phyloP scores from a whole-genome alignment of 37 sponge, comb jelly and placozoan species.

The Mnemiopsis leidyi region DNA sequence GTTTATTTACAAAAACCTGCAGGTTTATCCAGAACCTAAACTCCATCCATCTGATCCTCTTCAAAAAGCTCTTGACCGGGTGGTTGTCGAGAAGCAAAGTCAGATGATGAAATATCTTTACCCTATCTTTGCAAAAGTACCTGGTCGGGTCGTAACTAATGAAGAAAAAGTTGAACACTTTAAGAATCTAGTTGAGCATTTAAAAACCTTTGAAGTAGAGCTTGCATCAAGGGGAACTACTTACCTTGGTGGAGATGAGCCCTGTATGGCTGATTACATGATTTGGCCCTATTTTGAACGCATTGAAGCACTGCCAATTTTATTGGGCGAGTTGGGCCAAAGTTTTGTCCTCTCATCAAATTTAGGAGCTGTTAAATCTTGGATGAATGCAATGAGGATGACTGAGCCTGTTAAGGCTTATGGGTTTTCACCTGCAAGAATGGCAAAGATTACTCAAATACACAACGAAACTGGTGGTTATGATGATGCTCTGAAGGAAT shows the following conservation, averaged over 20 bases:
- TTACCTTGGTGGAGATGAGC: conserved; percentile 3
- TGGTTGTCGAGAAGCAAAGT: neutral
- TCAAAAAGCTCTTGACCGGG: conserved; percentile 29
- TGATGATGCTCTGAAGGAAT: neutral
- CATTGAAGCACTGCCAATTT: neutral
- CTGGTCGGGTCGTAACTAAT: conserved; percentile 10
- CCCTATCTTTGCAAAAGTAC: conserved; percentile 46
- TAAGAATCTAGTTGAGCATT: neutral
- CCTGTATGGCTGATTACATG: conserved; percentile 63
- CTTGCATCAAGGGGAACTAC: neutral
- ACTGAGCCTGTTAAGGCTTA: conserved; percentile 47
- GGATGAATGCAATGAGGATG: conserved; percentile 17
- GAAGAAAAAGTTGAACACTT: conserved; percentile 11
- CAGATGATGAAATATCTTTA: conserved; percentile 23
- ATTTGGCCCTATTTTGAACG: conserved; percentile 55
- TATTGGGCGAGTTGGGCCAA: neutral
- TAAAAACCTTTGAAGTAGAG: neutral
- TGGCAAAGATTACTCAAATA: conserved; percentile 17
- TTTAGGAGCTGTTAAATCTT: neutral
- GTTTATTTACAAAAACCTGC: too few species aligned
- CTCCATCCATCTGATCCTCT: conserved; percentile 34
- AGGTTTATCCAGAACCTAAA: neutral
- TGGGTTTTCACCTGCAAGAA: conserved; percentile 10
- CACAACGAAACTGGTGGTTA: conserved; percentile 2
- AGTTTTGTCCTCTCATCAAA: neutral